A percentile compares a stretch with the other conserved stretches of the same genome.
Conservation (phyloP, 2,113 vertebrate genomes). For the Falcunculus frontatus region DNA sequence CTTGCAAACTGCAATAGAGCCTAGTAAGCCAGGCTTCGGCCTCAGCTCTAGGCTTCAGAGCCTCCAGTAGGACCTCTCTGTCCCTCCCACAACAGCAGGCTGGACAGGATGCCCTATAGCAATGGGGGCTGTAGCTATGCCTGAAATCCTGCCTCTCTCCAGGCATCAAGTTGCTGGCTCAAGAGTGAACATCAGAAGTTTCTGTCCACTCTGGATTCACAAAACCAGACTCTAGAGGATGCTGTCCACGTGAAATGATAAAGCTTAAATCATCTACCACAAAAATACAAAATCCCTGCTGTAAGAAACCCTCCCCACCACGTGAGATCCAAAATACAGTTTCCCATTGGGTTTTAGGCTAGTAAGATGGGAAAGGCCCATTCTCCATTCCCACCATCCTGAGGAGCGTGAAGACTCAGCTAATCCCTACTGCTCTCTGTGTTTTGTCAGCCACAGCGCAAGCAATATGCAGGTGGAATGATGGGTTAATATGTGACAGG, state of each 20-base stretch:
- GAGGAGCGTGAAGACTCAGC: not conserved
- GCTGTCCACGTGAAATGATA: not conserved
- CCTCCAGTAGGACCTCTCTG: not conserved
- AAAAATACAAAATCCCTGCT: not conserved
- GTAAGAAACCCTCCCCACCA: not conserved
- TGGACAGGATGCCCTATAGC: not conserved
- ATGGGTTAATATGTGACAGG: not conserved
- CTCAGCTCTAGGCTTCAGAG: not conserved
- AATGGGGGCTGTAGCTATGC: not conserved
- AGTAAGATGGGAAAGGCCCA: not conserved
- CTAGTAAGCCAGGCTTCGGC: not conserved
- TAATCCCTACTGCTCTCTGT: not conserved
- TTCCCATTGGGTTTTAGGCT: not conserved
- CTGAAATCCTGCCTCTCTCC: not conserved
- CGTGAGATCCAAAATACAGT: not conserved
- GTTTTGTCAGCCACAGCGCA: not conserved
- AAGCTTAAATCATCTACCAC: not conserved
- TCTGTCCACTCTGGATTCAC: not conserved
- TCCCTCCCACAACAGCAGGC: not conserved
- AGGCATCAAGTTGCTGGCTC: not conserved
- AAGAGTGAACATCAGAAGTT: not conserved
- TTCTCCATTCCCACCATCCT: not conserved
- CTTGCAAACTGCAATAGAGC: not conserved
- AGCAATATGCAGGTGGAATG: not conserved
- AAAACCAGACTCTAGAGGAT: not conserved